Evolutionary conservation across 2,797 vertebrate species (phyloP), one percentile per base, ranked within the genome.

Genomic region (Rhinatrema bivittatum): DNA sequence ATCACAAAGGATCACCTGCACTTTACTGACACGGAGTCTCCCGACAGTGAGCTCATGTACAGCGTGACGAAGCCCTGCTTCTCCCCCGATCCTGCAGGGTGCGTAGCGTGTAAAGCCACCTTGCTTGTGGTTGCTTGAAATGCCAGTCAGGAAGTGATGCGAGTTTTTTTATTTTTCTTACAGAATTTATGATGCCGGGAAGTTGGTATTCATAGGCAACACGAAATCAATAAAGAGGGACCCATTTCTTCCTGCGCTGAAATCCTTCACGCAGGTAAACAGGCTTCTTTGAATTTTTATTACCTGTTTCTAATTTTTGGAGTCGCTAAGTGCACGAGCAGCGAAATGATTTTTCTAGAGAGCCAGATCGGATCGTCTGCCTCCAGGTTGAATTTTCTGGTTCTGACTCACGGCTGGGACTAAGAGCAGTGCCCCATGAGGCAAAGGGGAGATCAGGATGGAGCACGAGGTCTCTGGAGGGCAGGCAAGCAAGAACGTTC

Each of bases 191-290:
- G 85, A 84, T 27, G 68, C 76, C 1, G 79, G 72, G 14, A 84
- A 82, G 17, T 43, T 89, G 10, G 82, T 88, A 73, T 88, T 82
- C 63, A 76, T 74, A 2, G 81, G 84, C 56, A 78, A 40, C 29
- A 20, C 56, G 53, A 73, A 16, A 44, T 42, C 29, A 29, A 67
- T 84, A 74, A 77, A 70, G 70, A 83, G 68, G 46, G 75, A 84
- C 53, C 62, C 69, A 51, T 65, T 75, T 61, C 65, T 74, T 36
- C 71, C 81, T 3, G 60, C 68, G 9, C 33, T 87, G 7, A 85
- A 71, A 53, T 80, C 78, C 32, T 90, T 86, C 56, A 87, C 87
- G 3, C 88, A 93, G 85, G 87, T 86, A 66, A 42, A 34, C 30
- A 38, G 28, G 3, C 18, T 16, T 29, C 17, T 18, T 18, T n/a